Base-by-base conservation (phyloP, 2,113 vertebrate species). In the Scatophagus argus region DNA sequence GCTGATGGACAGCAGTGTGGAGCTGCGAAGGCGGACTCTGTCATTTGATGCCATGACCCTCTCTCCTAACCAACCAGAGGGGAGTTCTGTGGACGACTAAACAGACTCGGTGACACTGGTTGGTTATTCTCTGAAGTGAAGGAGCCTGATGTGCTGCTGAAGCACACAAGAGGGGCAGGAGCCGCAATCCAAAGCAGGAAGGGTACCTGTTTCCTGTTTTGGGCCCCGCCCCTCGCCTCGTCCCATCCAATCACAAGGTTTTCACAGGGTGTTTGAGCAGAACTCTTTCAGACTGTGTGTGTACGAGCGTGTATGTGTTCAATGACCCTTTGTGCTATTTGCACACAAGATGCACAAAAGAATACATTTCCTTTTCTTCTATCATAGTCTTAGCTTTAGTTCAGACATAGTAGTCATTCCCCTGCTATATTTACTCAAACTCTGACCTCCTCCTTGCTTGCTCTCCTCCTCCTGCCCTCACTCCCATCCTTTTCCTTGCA, bases 41-140 rank as follows among this genome's bases (percentile, higher is more conserved):
- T 98, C 97, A 1, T 97, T 96, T 21, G 98, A 98, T 66, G 95
- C 96, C 38, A 79, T 49, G 56, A 95, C 82, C 93, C 94, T 95
- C 74, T 93, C 95, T 71, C 95, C 95, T 0, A 95, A 96, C 88
- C 95, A 93, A 17, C 72, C 92, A 6, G 96, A 96, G 1, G 13
- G 86, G 7, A 70, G 94, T 75, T 94, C 93, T 49, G 77, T 92
- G 67, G 92, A 93, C 2, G 94, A 93, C 47, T 83, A 89, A 66
- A 25, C 73, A 1, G 4, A 73, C 31, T 10, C 36, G 6, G 32
- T 1, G 38, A 49, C 56, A 81, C 39, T 25, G 55, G 94, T 62
- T 74, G 83, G 43, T 92, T 89, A 82, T 65, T 92, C 93, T 67
- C 81, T 82, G 7, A 89, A 21, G 72, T 90, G 90, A 85, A 91